Evolutionary conservation across 2,797 vertebrate genomes (phyloP).

Genomic region (Hydrocynus forskahlii): DNA sequence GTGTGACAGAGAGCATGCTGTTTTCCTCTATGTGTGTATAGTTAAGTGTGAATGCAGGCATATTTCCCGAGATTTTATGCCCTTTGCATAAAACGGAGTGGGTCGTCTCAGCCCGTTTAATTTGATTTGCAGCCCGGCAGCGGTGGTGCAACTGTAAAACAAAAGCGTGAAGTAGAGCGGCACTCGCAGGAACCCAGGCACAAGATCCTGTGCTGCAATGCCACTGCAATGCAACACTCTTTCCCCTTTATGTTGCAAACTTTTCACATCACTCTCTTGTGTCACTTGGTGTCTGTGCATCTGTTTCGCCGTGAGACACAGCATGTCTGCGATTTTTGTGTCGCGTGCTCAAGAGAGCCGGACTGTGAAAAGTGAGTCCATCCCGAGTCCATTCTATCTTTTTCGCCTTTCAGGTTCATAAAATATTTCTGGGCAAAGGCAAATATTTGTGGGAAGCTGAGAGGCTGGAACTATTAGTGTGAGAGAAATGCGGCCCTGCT

Average conservation of each 20-base stretch:
- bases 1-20: slow-evolving; percentile 15
- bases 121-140: slow-evolving; percentile 47
- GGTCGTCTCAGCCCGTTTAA: slow-evolving; percentile 5
- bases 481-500: slow-evolving; percentile 40
- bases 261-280: slow-evolving; percentile 42
- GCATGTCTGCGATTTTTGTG: background rate
- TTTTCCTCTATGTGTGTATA: slow-evolving; percentile 19
- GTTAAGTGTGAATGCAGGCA: slow-evolving; percentile 3
- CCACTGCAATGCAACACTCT: slow-evolving; percentile 75
- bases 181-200: slow-evolving; percentile 61
- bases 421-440: slow-evolving; percentile 45
- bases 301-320: slow-evolving; percentile 27
- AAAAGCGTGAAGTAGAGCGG: slow-evolving; percentile 46
- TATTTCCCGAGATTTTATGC: slow-evolving; percentile 10
- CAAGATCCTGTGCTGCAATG: slow-evolving; percentile 73
- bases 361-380: slow-evolving; percentile 18
- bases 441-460: slow-evolving; percentile 63
- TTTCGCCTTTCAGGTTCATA: slow-evolving; percentile 24
- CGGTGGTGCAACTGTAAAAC: slow-evolving; percentile 48
- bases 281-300: slow-evolving; percentile 26
- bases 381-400: slow-evolving; percentile 12
- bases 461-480: slow-evolving; percentile 52
- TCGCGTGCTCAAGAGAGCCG: slow-evolving; percentile 10
- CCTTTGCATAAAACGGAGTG: slow-evolving; percentile 19
- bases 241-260: slow-evolving; percentile 54